Conservation (phyloP, 2,113 vertebrate species). For the Tragelaphus scriptus region DNA sequence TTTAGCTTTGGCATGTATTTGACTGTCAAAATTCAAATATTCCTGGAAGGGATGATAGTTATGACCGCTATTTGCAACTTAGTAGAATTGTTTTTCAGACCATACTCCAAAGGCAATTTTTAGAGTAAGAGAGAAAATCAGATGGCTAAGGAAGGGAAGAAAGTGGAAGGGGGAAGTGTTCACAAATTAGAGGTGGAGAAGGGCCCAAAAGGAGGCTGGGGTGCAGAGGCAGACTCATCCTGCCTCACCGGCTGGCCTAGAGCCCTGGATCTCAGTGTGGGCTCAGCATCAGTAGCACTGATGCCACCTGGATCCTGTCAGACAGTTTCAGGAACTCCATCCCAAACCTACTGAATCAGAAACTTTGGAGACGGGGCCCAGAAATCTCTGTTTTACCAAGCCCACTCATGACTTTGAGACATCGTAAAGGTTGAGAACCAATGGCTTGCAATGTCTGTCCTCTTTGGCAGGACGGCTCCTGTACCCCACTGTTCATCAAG, state of each 20-base stretch:
- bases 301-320: not conserved
- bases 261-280: not conserved
- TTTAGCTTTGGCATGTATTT: not conserved
- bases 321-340: not conserved
- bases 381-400: not conserved
- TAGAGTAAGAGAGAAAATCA: not conserved
- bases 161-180: not conserved
- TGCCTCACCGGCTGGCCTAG: not conserved
- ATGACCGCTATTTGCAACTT: not conserved
- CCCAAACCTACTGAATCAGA: not conserved
- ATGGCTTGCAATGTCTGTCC: not conserved
- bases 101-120: not conserved
- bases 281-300: not conserved
- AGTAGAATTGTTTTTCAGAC: not conserved
- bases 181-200: not conserved
- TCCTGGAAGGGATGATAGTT: not conserved
- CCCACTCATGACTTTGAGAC: not conserved
- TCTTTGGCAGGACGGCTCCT: too few relatives aligned
- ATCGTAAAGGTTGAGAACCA: not conserved
- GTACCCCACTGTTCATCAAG: not conserved
- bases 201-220: not conserved
- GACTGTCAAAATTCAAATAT: constrained; percentile 30
- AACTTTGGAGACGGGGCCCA: not conserved
- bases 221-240: not conserved
- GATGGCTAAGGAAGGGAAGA: not conserved